Conservation (phyloP, 1,140 invertebrate genomes). For the Diachasmimorpha longicaudata region DNA sequence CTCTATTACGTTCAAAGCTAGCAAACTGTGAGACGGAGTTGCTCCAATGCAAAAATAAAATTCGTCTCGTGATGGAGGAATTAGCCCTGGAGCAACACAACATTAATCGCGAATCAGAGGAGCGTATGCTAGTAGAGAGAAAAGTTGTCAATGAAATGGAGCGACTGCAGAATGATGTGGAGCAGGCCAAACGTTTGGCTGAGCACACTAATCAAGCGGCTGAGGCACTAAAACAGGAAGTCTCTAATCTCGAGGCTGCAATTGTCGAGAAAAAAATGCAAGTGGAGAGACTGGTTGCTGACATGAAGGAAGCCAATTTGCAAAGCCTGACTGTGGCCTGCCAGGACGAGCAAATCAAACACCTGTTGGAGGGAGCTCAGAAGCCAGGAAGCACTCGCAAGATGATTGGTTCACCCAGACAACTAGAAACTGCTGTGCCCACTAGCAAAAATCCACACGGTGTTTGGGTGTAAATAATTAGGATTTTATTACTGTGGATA, state of each 20-base stretch:
- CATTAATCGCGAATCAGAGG: slow-evolving; percentile 37
- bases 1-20: slow-evolving; percentile 79
- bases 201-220: slow-evolving; percentile 81
- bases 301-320: slow-evolving; percentile 92
- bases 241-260: slow-evolving; percentile 75
- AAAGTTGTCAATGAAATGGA: slow-evolving; percentile 26
- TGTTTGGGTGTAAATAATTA: slow-evolving; percentile 82
- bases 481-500: neutral
- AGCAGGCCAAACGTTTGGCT: slow-evolving; percentile 80
- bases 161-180: slow-evolving; percentile 55
- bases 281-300: slow-evolving; percentile 82
- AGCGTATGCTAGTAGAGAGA: slow-evolving; percentile 22
- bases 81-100: slow-evolving; percentile 66
- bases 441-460: slow-evolving; percentile 95
- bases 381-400: slow-evolving; percentile 85
- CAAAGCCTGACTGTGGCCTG: slow-evolving; percentile 82
- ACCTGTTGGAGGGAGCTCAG: slow-evolving; percentile 80
- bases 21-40: slow-evolving; percentile 88
- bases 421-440: slow-evolving; percentile 90
- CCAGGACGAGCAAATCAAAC: slow-evolving; percentile 79
- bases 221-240: slow-evolving; percentile 81
- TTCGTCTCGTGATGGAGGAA: slow-evolving; percentile 72
- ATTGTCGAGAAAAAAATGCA: slow-evolving; percentile 86
- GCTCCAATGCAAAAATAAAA: slow-evolving; percentile 87
- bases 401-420: slow-evolving; percentile 88